Evolutionary conservation across 2,113 vertebrate species (phyloP), one percentile per base, ranked within the genome.

Genomic region (Actenoides hombroni): DNA sequence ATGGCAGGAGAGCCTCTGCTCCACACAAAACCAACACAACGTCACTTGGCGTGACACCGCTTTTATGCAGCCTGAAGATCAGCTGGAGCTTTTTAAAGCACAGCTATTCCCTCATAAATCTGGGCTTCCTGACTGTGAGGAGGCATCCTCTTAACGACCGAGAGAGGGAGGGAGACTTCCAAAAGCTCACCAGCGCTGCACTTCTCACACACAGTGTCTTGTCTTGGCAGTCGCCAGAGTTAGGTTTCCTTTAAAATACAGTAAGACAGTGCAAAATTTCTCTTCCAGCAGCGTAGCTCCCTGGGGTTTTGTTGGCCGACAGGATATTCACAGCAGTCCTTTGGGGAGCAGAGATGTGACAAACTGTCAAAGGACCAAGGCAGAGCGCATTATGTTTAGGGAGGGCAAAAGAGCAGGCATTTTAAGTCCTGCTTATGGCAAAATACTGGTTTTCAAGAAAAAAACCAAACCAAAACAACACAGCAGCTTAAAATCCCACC

Each of bases 391-490:
- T 5, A 21, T 10, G 39, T 12, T 21, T 24, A 33, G 17, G n/a
- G 19, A 71, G 35, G 10, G 28, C 31, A 42, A 15, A 49, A 25
- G 13, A 53, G 10, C 33, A 56, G 59, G 19, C 19, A 65, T 3
- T 54, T 21, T 0, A 65, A 49, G 10, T 19, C 25, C 60, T 48
- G 54, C 7, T 54, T 24, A 6, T 5, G n/a, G 65, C 28, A 70
- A 70, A 90, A 21, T 7, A 11, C 5, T 8, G 35, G 8, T 35
- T 60, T 40, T 12, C 25, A 31, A 13, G 42, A 24, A 7, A 35
- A n/a, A 19, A 56, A 1, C 1, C 40, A 26, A n/a, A 4, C 4
- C 17, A 24, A 19, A 6, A 33, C 39, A 76, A 2, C 5, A 11
- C 7, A 83, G 39, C 10, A 83, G 48, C 28, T 24, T 1, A 7